These are phyloP conservation scores for Lophius americanus DNA, from an alignment of 2,797 vertebrate species.

Conservation along the genomic window DNA sequence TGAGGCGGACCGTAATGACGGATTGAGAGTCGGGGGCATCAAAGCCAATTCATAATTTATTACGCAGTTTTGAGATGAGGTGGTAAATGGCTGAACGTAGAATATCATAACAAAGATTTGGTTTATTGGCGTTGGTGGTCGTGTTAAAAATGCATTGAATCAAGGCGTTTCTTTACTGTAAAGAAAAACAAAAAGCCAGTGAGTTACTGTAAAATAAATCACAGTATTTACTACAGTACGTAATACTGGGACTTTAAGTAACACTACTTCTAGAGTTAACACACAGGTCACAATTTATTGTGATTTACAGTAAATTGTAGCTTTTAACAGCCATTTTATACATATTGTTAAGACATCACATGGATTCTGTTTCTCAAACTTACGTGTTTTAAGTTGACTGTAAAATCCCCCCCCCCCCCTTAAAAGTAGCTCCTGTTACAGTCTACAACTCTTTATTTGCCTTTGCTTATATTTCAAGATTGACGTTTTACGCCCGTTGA, in stretches of 20 bases:
- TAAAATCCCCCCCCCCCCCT: too few species aligned
- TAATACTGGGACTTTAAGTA: too few species aligned
- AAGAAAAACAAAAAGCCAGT: too few species aligned
- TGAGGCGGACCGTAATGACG: constrained; percentile 1
- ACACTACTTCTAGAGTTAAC: too few species aligned
- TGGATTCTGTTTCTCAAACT: constrained; percentile 6
- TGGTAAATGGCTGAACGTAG: neutral
- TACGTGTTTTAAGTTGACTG: constrained; percentile 4
- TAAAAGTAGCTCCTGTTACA: neutral
- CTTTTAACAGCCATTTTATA: too few species aligned
- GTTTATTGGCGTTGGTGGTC: neutral
- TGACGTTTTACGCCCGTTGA: constrained; percentile 9
- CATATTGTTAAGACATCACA: constrained; percentile 13
- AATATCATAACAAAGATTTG: constrained; percentile 4
- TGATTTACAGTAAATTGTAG: too few species aligned
- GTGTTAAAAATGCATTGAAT: too few species aligned
- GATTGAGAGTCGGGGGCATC: neutral
- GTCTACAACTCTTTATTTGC: constrained; percentile 12
- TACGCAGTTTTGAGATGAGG: neutral
- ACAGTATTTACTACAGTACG: too few species aligned
- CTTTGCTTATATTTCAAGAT: neutral
- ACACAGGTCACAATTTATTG: too few species aligned
- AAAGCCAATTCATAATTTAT: neutral
- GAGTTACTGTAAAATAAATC: too few species aligned
- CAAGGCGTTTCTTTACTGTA: too few species aligned